Base-by-base conservation (phyloP, 1,140 invertebrate genomes). In the Formica exsecta region DNA sequence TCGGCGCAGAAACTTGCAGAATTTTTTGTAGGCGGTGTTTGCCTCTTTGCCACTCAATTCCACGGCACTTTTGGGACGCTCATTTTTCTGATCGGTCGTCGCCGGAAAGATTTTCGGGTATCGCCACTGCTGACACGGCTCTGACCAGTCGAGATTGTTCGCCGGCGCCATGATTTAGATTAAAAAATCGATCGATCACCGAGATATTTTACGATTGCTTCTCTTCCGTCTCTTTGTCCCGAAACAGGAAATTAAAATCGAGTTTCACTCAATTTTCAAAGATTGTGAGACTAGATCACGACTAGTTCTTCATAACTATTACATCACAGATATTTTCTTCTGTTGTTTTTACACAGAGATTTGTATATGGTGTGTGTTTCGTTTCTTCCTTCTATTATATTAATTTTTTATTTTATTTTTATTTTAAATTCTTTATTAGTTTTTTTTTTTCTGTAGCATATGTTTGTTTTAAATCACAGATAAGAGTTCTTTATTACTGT, bases 11-110 rank as follows among this genome's bases (percentile, higher is more conserved):
- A 95, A 95, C 66, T 94, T 95, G 90, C 93, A 94, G 80, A 95
- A 94, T 41, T 94, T 95, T 91, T 95, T 95, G 85, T 95, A 95
- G 64, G 93, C 89, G 19, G 89, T 93, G 64, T 92, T 91, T 25
- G 92, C 79, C 41, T 93, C 93, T 8, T 94, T 94, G 85, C 91
- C 92, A 61, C 87, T 91, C 22, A 93, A 68, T 32, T 93, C 91
- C 25, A 93, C 88, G 0, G 92, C 86, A 57, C 91, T 94, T 71
- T 93, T 94, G 9, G 91, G 91, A 44, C 86, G 88, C 22, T 91
- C 91, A 7, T 85, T 77, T 68, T 92, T 93, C 57, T 85, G 83
- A 13, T 85, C 86, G 3, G 75, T 87, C 19, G 59, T n/a, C 0
- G 87, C 9, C 2, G 92, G 76, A 84, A 90, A 92, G 3, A 92